phyloP scores from a whole-genome alignment of 1,140 invertebrate species.

The Halesus radiatus region DNA sequence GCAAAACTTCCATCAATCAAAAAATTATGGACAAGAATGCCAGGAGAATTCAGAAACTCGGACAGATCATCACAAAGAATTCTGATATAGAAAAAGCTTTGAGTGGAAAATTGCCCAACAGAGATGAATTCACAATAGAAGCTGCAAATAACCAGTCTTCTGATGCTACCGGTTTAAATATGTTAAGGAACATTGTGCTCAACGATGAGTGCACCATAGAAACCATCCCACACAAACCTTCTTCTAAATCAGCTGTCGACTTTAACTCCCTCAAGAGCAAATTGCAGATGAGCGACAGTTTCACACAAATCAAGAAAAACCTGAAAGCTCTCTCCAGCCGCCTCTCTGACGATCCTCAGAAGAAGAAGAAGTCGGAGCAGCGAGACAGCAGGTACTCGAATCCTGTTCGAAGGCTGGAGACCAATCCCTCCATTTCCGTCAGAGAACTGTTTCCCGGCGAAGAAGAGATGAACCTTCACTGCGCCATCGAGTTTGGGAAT shows the following conservation, averaged over 20 bases:
- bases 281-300: conserved; percentile 69
- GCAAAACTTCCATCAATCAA: conserved; percentile 63
- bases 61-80: conserved; percentile 64
- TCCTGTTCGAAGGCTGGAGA: conserved; percentile 72
- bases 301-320: conserved; percentile 68
- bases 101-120: conserved; percentile 37
- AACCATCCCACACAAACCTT: conserved; percentile 63
- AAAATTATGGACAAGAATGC: conserved; percentile 66
- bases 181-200: conserved; percentile 64
- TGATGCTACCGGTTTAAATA: conserved; percentile 49
- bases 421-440: conserved; percentile 85
- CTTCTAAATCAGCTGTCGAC: conserved; percentile 60
- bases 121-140: conserved; percentile 60
- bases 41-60: conserved; percentile 66
- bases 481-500: conserved; percentile 79
- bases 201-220: conserved; percentile 70
- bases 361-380: conserved; percentile 59
- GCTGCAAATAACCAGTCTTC: conserved; percentile 60
- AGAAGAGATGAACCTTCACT: conserved; percentile 83
- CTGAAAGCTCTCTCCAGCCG: conserved; percentile 67
- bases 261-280: conserved; percentile 68
- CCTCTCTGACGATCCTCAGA: conserved; percentile 61
- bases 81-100: conserved; percentile 62
- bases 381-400: conserved; percentile 66
- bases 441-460: conserved; percentile 84